phyloP scores from a whole-genome alignment of 64 coral and sea anemone species.

The Pachyseris speciosa region DNA sequence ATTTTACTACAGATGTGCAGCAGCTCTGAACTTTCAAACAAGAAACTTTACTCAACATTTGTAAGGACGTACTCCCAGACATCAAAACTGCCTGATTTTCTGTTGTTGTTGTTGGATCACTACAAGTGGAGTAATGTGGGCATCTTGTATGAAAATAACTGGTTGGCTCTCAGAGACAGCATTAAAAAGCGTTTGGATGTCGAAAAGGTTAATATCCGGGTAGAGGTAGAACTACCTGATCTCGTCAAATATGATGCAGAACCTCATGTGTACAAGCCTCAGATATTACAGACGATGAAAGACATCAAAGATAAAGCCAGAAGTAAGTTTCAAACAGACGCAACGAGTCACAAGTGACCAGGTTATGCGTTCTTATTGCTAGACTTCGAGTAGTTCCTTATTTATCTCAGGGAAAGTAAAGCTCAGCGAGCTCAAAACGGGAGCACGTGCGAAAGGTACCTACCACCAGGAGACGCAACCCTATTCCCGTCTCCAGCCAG shows the following conservation, averaged over 20 bases:
- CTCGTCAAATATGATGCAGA: fast-evolving
- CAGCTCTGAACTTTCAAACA: conserved; percentile 42
- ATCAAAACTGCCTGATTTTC: not conserved
- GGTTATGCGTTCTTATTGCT: no score
- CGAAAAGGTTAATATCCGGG: not conserved
- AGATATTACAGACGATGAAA: not conserved
- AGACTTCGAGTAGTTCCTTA: no score
- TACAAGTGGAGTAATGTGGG: conserved; percentile 21
- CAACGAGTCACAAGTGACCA: no score
- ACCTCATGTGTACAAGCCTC: not conserved
- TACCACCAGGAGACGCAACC: no score
- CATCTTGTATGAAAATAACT: not conserved
- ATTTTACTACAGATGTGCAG: not conserved
- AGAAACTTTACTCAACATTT: conserved; percentile 35
- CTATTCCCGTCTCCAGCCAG: no score
- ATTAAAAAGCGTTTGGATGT: not conserved
- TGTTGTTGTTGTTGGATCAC: not conserved
- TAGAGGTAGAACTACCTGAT: not conserved
- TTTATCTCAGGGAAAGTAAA: no score
- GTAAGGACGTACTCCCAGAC: conserved; percentile 22
- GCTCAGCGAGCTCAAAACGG: no score
- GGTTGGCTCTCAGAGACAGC: not conserved
- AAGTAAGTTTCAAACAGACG: not conserved
- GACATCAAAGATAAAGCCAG: not conserved
- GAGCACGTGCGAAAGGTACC: no score